phyloP scores from a whole-genome alignment of 1,140 invertebrate genomes.

The Drosophila takahashii region DNA sequence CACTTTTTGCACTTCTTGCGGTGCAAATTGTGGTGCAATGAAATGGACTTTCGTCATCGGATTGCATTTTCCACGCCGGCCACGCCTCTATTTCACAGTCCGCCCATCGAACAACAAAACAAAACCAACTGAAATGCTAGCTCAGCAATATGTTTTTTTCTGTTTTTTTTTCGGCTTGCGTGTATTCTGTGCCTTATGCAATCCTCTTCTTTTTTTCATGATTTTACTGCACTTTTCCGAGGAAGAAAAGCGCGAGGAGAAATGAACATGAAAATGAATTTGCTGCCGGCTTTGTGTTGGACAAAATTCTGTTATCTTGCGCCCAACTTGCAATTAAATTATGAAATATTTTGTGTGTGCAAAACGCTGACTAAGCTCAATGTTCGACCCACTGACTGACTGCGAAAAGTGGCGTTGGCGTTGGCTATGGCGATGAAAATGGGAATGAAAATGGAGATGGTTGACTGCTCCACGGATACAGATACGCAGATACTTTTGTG shows the following conservation, averaged over 20 bases:
- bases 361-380: conserved; percentile 74
- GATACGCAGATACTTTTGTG: conserved; percentile 35
- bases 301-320: conserved; percentile 45
- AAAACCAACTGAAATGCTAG: conserved; percentile 17
- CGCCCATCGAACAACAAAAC: conserved; percentile 17
- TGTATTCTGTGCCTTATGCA: conserved; percentile 63
- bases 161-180: conserved; percentile 42
- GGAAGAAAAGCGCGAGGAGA: conserved; percentile 20
- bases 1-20: conserved; percentile 17
- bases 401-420: conserved; percentile 7
- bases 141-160: conserved; percentile 24
- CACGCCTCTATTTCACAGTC: conserved; percentile 28
- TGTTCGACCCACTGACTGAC: conserved; percentile 51
- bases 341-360: conserved; percentile 67
- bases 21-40: conserved; percentile 17
- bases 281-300: conserved; percentile 30
- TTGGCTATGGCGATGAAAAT: not conserved
- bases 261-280: conserved; percentile 58
- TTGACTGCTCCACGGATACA: conserved; percentile 14
- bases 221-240: conserved; percentile 30
- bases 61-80: conserved; percentile 27
- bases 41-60: conserved; percentile 40
- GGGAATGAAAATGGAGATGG: conserved; percentile 5
- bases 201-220: conserved; percentile 28
- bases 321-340: conserved; percentile 68